Base-by-base conservation (phyloP, 2,113 vertebrate species). In the Hyperopisus bebe region DNA sequence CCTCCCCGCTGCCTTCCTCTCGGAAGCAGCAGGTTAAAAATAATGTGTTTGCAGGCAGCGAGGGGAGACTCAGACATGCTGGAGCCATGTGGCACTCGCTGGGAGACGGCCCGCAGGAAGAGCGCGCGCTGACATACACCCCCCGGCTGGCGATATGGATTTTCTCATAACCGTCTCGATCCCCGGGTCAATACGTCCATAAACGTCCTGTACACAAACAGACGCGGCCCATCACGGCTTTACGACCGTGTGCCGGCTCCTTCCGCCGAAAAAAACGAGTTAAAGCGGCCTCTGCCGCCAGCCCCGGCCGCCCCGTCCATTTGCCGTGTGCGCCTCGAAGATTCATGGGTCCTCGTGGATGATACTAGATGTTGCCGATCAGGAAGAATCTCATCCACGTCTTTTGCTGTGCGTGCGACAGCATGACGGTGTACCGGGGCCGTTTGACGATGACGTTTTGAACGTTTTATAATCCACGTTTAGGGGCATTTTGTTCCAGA, bases 21-120 rank as follows among this genome's bases (percentile, higher is more conserved):
- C 91, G 90, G 92, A 95, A 94, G 94, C 94, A 94, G 94, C 92
- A 94, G 95, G 95, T 96, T 96, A 96, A 96, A 96, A 96, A 96
- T 96, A 96, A 95, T 95, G 94, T 94, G 94, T 94, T 94, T 95
- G 93, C 94, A 95, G 93, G 95, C 94, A 95, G 94, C 91, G 93
- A 92, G 92, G 91, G 93, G 93, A 27, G 77, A 19, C 93, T 93
- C 95, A 96, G 95, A 96, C 96, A 96, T 95, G 93, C 95, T 94
- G 95, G 96, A 96, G 96, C 96, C 96, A 95, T 93, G 93, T 91
- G 90, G 90, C 93, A 90, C 91, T 91, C 93, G 90, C 86, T 88
- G 91, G 91, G 92, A 92, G 90, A 91, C 83, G 91, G 55, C 86
- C 77, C 55, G 66, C 91, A 94, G 92, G 90, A 92, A 93, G 88